Base-by-base conservation (phyloP, 2,797 vertebrate genomes). In the Myotis vivesi region DNA sequence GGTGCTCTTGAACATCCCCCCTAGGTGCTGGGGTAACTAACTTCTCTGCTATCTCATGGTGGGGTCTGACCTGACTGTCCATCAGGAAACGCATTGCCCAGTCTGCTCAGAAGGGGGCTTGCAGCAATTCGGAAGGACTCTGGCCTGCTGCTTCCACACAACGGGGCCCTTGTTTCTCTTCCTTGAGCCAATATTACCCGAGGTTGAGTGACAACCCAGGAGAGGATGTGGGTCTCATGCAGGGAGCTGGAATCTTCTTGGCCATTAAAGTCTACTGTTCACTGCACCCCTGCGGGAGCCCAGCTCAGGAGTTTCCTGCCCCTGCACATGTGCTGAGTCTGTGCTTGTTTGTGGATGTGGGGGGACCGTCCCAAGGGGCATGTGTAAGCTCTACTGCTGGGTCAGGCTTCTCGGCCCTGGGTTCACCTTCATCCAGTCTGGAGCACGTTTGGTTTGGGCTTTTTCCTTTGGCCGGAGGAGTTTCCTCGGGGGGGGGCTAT, bases 191-290 rank as follows among this genome's bases (percentile, higher is more conserved):
- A 0, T 68, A 84, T 93, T 96, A 88, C 94, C 62, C 16, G 23
- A 95, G 86, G 10, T 92, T 87, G 85, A 94, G 93, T 94, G 95
- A 82, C 84, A 73, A 51, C 75, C 51, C 64, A 86, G 69, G 87
- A 80, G 85, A 94, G 89, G 84, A 95, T 94, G 79, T 64, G 81
- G 72, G 46, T 51, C 62, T 92, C 53, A 0, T 68, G 59, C 89
- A 71, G 68, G 44, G 64, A 83, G 6, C 12, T 95, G 87, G 94
- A 95, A 49, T 95, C 91, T 95, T 96, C 83, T 95, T 41, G 62
- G 91, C 90, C 64, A 44, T 85, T 88, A 38, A 94, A 81, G 46
- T 25, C 16, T 28, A 49, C 69, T 96, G 87, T 97, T 97, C 69
- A 71, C 77, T 30, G 36, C 33, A 36, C 30, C 80, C 82, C 87